Evolutionary conservation across 2,113 vertebrate species (phyloP), one percentile per base, ranked within the genome.

Genomic region (Amblyornis subalaris): DNA sequence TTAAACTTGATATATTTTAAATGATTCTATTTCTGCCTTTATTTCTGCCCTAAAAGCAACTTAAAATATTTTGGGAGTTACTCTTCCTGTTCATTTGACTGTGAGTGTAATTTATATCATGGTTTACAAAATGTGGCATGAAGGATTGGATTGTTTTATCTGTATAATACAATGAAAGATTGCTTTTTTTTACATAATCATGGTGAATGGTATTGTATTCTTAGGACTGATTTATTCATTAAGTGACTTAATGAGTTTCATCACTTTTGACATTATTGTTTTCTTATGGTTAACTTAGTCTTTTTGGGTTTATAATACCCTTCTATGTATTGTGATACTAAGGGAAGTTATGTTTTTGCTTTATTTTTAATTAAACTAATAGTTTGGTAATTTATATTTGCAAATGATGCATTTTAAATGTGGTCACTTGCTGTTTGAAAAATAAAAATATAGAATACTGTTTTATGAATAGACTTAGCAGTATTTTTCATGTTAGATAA

Each of bases 371-470:
- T 96, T 96, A 94, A 97, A 96, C 96, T 97, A 97, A 96, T 97
- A 98, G 96, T 97, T 95, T 97, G 87, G 93, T 95, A 97, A 97
- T 97, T 98, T 98, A 98, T 97, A 98, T 96, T 98, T 97, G 96
- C 97, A 98, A 98, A 97, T 96, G 97, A 96, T 98, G 97, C 97
- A 97, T 98, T 97, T 96, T 97, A 98, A 98, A 98, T 98, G 97
- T 98, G 97, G 97, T 97, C 96, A 97, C 97, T 97, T 97, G 97
- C 95, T 97, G 96, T 98, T 97, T 98, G 96, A 95, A 97, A 97
- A 98, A 98, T 97, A 97, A 97, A 97, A 97, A 96, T 97, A 97
- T 85, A 97, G 95, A 98, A 96, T 97, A 94, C 96, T 96, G 95
- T 97, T 98, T 98, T 98, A 97, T 97, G 95, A 97, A 97, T 97